Evolutionary conservation across 2,888 invertebrate species (phyloP), one percentile per base, ranked within the genome.

Genomic region (Lasioglossum zephyrum): DNA sequence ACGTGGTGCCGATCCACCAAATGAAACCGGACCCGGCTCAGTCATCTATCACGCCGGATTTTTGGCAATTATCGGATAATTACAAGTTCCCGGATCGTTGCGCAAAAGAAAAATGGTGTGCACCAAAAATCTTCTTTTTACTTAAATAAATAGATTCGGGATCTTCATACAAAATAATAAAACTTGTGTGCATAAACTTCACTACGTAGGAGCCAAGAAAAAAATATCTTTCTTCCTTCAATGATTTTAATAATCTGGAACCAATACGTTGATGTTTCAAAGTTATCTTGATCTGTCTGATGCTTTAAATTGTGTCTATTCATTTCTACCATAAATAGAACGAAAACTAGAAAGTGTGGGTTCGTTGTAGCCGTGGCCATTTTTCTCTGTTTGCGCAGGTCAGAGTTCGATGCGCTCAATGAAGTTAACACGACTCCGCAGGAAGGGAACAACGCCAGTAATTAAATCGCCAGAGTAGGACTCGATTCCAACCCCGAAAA

Each of bases 1-100:
- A 88, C 84, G 79, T 82, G 80, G 87, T 41, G 66, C 44, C 73
- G 79, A 79, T 85, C 75, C 79, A 53, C 44, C 74, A 53, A n/a
- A 57, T 57, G 57, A n/a, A 57, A 31, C 36, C 84, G 60, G 73
- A 49, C 69, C 77, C 13, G 77, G 70, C 74, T 74, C 63, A 79
- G 49, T 26, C 47, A 57, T 41, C 60, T 63, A 31, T 73, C 31
- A 8, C 31, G 31, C 31, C 8, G 63, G 18, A 63, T 63, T 63
- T 63, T 63, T 63, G 18, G 63, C n/a, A 63, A 63, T 63, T 63
- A 63, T 63, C 36, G 3, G 18, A 8, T 36, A 36, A 63, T 63
- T 31, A 18, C 63, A 18, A 18, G 16, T 18, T 13, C 1, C 18
- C 31, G 63, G 4, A 26, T 57, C 53, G 8, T 53, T 9, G 9